Evolutionary conservation across 2,888 invertebrate species (phyloP).

Genomic region (Drosophila imparisetae): DNA sequence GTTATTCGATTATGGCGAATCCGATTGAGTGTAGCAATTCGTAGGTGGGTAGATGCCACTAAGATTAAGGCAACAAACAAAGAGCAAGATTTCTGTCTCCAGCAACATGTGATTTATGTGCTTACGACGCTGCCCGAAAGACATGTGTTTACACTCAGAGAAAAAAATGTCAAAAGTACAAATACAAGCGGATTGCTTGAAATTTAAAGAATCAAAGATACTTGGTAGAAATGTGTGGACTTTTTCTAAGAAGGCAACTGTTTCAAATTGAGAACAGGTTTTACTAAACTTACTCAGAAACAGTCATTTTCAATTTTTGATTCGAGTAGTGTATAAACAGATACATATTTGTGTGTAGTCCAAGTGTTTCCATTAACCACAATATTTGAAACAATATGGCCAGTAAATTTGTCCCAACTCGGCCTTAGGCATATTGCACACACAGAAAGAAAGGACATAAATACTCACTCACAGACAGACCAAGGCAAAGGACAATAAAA

Average conservation of each 20-base stretch:
- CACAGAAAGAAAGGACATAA: neutral
- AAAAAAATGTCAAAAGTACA: neutral
- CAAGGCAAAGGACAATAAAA: constrained; percentile 26
- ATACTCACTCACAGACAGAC: neutral
- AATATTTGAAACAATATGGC: constrained; percentile 50
- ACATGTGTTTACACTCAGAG: neutral
- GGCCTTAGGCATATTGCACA: constrained; percentile 31
- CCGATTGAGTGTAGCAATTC: constrained; percentile 11
- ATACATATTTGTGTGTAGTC: constrained; percentile 10
- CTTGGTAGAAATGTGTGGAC: neutral
- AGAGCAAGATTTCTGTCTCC: constrained; percentile 1
- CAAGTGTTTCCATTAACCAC: constrained; percentile 44
- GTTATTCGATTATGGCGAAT: constrained; percentile 1
- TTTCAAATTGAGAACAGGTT: neutral
- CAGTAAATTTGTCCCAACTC: constrained; percentile 29
- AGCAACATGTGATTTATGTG: constrained; percentile 42
- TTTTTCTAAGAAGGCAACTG: neutral
- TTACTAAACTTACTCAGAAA: neutral
- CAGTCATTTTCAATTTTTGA: neutral
- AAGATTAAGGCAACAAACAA: constrained; percentile 16
- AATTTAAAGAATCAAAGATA: neutral
- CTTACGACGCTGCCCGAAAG: neutral
- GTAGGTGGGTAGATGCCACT: constrained; percentile 21
- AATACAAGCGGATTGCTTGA: neutral
- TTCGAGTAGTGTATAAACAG: neutral